phyloP scores from a whole-genome alignment of 2,797 vertebrate genomes.

The Girardinus metallicus region DNA sequence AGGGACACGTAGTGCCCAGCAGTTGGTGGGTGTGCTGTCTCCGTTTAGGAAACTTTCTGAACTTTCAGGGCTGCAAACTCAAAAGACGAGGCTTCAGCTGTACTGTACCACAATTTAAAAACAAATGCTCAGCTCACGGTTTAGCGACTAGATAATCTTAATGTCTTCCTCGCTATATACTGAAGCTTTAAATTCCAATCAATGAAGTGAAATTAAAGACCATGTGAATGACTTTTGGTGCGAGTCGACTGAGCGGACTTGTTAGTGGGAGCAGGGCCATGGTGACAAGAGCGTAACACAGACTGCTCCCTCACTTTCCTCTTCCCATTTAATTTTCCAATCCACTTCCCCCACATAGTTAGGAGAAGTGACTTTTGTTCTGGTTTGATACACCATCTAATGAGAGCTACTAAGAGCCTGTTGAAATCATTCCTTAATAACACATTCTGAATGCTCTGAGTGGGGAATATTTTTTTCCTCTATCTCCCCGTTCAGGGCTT shows the following conservation, averaged over 20 bases:
- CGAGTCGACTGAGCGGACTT: conserved; percentile 79
- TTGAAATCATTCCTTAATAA: conserved; percentile 88
- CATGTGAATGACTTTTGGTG: conserved; percentile 82
- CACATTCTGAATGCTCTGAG: conserved; percentile 80
- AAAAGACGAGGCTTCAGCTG: conserved; percentile 45
- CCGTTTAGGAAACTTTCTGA: conserved; percentile 62
- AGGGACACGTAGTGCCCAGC: conserved; percentile 42
- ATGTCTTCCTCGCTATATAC: conserved; percentile 80
- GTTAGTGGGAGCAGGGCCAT: conserved; percentile 78
- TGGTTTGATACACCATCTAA: conserved; percentile 90
- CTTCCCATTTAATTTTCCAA: conserved; percentile 88
- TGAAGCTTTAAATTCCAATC: conserved; percentile 81
- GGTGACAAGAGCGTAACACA: conserved; percentile 79
- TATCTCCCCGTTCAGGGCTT: conserved; percentile 73
- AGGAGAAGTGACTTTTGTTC: conserved; percentile 88
- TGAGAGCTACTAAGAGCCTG: conserved; percentile 88
- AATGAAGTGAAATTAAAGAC: conserved; percentile 85
- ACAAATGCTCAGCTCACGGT: conserved; percentile 73
- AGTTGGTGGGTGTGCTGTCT: conserved; percentile 29
- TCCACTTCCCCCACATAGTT: conserved; percentile 87
- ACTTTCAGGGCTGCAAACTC: conserved; percentile 61
- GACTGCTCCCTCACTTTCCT: conserved; percentile 81
- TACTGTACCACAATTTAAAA: conserved; percentile 73
- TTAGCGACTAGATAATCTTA: conserved; percentile 81
- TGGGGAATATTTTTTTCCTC: conserved; percentile 72